Percentiles rank a stretch among this genome's conserved stretches.
Conservation (phyloP, 2,797 vertebrate species). For the Microhierax caerulescens region DNA sequence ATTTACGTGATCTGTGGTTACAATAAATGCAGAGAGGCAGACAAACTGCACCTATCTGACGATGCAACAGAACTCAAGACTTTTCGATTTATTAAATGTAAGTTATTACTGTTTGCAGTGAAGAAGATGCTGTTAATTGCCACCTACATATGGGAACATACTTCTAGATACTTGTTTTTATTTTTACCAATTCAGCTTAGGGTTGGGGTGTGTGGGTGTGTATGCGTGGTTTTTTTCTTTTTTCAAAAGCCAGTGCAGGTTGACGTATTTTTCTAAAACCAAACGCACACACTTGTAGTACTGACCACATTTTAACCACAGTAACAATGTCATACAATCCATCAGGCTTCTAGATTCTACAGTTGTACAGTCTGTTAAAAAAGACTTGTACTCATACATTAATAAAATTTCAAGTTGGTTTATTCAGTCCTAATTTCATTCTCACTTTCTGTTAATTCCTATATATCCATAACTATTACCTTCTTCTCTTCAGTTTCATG, state of each 20-base stretch:
- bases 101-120: not conserved
- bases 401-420: not conserved
- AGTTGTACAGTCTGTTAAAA: not conserved
- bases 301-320: constrained; percentile 16
- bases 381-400: not conserved
- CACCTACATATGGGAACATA: not conserved
- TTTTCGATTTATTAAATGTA: not conserved
- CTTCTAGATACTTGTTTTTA: not conserved
- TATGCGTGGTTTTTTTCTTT: not conserved
- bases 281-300: not conserved
- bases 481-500: not conserved
- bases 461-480: not conserved
- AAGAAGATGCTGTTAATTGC: not conserved
- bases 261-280: constrained; percentile 21
- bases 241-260: not conserved
- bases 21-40: not conserved
- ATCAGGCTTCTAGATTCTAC: not conserved
- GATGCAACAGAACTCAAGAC: not conserved
- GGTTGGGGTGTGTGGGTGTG: not conserved
- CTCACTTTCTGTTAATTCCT: not conserved
- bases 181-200: not conserved
- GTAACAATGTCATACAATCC: not conserved
- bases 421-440: not conserved
- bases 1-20: constrained; percentile 7
- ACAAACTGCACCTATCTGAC: not conserved